Percentiles rank a stretch among this genome's conserved stretches.
Evolutionary conservation across 2,797 vertebrate species (phyloP).

Genomic region (Cossypha heuglini): DNA sequence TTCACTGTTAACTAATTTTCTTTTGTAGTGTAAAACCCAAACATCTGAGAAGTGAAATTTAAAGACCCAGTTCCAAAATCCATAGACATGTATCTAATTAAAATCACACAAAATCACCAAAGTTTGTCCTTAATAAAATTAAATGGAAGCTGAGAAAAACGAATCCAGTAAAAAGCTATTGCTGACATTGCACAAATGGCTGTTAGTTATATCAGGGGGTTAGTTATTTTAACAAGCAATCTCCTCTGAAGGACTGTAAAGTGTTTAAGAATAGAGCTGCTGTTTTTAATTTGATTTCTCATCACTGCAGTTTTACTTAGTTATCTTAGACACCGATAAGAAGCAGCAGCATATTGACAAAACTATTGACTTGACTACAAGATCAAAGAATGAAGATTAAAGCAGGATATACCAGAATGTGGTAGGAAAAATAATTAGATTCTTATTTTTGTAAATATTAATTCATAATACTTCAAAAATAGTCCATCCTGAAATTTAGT

Average conservation of each 20-base stretch:
- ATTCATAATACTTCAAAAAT: background rate
- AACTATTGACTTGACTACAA: conserved; percentile 9
- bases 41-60: background rate
- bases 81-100: background rate
- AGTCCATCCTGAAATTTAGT: background rate
- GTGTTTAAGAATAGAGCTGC: background rate
- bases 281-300: conserved; percentile 12
- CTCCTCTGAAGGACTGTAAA: background rate
- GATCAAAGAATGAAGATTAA: conserved; percentile 46
- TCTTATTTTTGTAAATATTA: background rate
- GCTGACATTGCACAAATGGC: background rate
- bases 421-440: background rate
- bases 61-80: background rate
- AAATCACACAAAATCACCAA: background rate
- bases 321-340: background rate
- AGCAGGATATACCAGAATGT: background rate
- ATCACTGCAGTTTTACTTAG: background rate
- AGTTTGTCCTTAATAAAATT: background rate
- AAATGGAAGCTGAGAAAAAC: background rate
- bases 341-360: conserved; percentile 9
- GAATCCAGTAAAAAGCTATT: background rate
- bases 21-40: background rate
- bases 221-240: background rate
- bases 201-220: background rate
- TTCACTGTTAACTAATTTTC: background rate